Conservation (phyloP, 2,113 vertebrate genomes). For the Thunnus thynnus region DNA sequence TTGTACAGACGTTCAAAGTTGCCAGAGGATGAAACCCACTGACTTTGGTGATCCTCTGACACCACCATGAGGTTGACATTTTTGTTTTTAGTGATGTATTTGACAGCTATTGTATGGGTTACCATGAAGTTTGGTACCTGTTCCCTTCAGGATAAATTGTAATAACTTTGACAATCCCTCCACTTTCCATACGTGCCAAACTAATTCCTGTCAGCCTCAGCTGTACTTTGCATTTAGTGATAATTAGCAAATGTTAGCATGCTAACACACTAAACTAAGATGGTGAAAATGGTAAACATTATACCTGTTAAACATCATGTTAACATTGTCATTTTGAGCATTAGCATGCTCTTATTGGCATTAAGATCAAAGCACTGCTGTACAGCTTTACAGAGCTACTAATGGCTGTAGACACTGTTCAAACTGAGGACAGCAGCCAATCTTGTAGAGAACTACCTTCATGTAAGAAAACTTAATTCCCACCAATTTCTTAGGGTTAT, state of each 20-base stretch:
- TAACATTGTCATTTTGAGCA: background rate
- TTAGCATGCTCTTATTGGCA: background rate
- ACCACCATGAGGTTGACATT: constrained; percentile 1
- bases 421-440: background rate
- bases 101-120: background rate
- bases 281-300: background rate
- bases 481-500: background rate
- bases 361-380: background rate
- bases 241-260: too few species aligned
- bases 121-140: background rate
- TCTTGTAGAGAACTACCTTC: constrained; percentile 24
- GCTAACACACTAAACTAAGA: too few species aligned
- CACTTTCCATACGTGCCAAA: too few species aligned
- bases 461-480: constrained; percentile 3
- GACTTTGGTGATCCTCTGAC: background rate
- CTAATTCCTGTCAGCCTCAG: too few species aligned
- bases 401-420: too few species aligned
- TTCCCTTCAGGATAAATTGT: too few species aligned
- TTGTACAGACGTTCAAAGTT: background rate
- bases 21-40: background rate
- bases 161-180: too few species aligned
- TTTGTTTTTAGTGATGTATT: background rate
- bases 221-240: too few species aligned
- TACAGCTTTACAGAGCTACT: too few species aligned
- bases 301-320: background rate